Conservation (phyloP, 2,113 vertebrate species). For the Lucifuga dentata region DNA sequence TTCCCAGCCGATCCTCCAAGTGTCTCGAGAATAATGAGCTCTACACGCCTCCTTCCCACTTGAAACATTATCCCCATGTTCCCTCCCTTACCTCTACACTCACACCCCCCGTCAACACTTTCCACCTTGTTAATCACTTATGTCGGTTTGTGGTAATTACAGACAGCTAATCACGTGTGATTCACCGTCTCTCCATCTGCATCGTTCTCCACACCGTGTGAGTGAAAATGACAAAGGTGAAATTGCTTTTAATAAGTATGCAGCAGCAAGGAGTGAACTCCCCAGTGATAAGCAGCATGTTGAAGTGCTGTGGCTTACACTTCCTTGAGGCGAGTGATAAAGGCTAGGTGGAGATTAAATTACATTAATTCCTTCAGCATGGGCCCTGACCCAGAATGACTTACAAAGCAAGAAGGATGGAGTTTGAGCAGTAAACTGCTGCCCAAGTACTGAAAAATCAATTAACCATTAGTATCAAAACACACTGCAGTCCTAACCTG, state of each 20-base stretch:
- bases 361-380: constrained; percentile 72
- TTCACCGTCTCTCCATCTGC: constrained; percentile 51
- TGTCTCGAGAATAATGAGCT: constrained; percentile 56
- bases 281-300: constrained; percentile 68
- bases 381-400: constrained; percentile 74
- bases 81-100: constrained; percentile 48
- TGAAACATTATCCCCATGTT: constrained; percentile 23
- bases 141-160: constrained; percentile 72
- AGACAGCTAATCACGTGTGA: constrained; percentile 74
- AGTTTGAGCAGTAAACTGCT: constrained; percentile 58
- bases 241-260: constrained; percentile 59
- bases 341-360: constrained; percentile 78
- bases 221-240: constrained; percentile 60
- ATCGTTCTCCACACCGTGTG: constrained; percentile 24
- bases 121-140: constrained; percentile 68
- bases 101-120: constrained; percentile 69
- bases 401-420: constrained; percentile 71
- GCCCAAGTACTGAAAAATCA: constrained; percentile 67
- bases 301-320: constrained; percentile 64
- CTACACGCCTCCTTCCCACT: constrained; percentile 31
- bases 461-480: constrained; percentile 49
- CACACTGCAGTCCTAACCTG: constrained; percentile 17
- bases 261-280: constrained; percentile 64
- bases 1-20: constrained; percentile 42
- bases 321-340: constrained; percentile 68